A percentile compares a stretch with the other conserved stretches of the same genome.
Evolutionary conservation across 2,888 invertebrate genomes (phyloP).

Genomic region (Stenodera caucasica): DNA sequence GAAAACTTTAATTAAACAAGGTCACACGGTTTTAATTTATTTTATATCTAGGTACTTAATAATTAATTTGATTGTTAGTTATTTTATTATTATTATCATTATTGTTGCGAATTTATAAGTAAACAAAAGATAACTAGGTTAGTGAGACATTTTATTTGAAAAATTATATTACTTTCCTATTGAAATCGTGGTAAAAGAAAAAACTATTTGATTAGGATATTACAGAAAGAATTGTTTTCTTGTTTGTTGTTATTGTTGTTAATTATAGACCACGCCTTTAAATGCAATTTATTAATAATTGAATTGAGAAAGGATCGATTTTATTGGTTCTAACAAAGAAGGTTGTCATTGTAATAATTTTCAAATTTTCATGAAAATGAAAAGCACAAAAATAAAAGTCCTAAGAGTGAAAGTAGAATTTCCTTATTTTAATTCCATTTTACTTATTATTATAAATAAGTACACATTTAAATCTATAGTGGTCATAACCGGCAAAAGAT

Average conservation of each 20-base stretch:
- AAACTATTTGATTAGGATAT: too few species aligned
- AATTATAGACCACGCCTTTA: too few species aligned
- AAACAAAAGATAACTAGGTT: slow-evolving; percentile 23
- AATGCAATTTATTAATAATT: too few species aligned
- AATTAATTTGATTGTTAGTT: not conserved
- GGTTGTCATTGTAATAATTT: too few species aligned
- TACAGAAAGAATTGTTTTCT: too few species aligned
- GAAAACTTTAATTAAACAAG: slow-evolving; percentile 22
- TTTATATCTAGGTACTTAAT: not conserved
- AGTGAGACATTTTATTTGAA: slow-evolving; percentile 7
- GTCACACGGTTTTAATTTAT: slow-evolving; percentile 23
- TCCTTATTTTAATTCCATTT: not conserved
- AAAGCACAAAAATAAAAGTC: not conserved
- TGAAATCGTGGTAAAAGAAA: slow-evolving; percentile 2
- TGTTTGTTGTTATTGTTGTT: too few species aligned
- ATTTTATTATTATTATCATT: slow-evolving; percentile 9
- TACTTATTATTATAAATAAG: not conserved
- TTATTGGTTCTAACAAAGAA: too few species aligned
- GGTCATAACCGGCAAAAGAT: not conserved
- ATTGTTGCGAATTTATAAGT: slow-evolving; percentile 8
- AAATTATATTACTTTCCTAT: not conserved
- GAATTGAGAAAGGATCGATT: too few species aligned
- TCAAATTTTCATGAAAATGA: not conserved
- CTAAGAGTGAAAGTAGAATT: not conserved
- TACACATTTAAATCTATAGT: slow-evolving; percentile 1